These are phyloP conservation scores for Hydrochoerus hydrochaeris DNA, from an alignment of 2,113 vertebrate species.

Conservation along the genomic window DNA sequence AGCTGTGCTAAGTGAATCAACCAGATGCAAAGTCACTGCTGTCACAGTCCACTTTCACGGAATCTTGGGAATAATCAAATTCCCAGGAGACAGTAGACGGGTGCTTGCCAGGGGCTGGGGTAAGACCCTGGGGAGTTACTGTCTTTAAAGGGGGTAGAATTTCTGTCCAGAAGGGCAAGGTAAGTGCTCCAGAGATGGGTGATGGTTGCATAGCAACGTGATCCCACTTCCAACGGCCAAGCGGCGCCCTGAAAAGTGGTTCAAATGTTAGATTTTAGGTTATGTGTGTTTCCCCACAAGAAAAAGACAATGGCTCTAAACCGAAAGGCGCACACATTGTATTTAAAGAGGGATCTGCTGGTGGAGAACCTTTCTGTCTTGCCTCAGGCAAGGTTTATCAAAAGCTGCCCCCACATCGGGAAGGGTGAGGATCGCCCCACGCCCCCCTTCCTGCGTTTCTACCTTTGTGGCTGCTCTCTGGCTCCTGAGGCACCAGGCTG, in stretches of 20 bases:
- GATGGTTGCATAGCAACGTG: fast-evolving
- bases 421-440: not conserved
- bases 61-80: fast-evolving
- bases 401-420: not conserved
- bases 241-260: not conserved
- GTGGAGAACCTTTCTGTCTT: not conserved
- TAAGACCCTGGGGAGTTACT: fast-evolving
- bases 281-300: not conserved
- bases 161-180: not conserved
- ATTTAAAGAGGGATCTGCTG: not conserved
- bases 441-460: fast-evolving
- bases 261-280: not conserved
- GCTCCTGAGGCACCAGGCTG: fast-evolving
- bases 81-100: not conserved
- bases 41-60: fast-evolving
- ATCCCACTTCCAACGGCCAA: fast-evolving
- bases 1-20: not conserved
- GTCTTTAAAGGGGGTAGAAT: fast-evolving
- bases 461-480: not conserved
- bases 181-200: not conserved
- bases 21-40: not conserved
- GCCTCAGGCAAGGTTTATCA: not conserved
- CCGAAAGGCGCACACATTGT: not conserved
- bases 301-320: not conserved
- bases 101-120: too few species aligned